Evolutionary conservation across 2,888 invertebrate species (phyloP), one percentile per base, ranked within the genome.

Genomic region (Mythimna lalbum): DNA sequence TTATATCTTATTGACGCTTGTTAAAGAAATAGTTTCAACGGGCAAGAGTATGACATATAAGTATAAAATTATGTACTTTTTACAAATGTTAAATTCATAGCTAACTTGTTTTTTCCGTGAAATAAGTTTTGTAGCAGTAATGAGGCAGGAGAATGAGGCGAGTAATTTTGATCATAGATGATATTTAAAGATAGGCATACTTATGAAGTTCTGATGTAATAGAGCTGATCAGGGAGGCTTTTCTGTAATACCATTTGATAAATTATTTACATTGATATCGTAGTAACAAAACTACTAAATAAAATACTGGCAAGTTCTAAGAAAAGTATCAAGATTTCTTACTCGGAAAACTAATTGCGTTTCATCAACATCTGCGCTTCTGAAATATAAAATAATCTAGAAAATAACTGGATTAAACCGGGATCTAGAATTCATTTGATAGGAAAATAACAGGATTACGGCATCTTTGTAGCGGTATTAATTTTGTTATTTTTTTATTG

Each of bases 1-100:
- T 74, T 77, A 65, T 81, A 68, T 63, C 43, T 71, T 73, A 78
- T 75, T 78, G 74, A 64, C 50, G 72, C 59, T 64, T 60, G 67
- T 78, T 71, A 62, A 63, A 76, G 63, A 74, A 84, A 78, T 72
- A 17, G 72, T 56, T 66, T 62, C 19, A 57, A 62, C 57, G n/a
- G 50, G 23, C 56, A 60, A 19, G 62, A 67, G 49, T 57, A 77
- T 57, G 60, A 64, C 52, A 39, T 52, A 50, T 68, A 64, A 52
- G 50, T 59, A 59, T 33, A 57, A 56, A 65, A 68, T 67, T 39
- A 78, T 53, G 55, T 55, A 62, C 12, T 62, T 73, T 67, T 78
- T 81, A 52, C 49, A 72, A 81, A 81, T 72, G 66, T 72, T 66
- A 73, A 31, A 78, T 78, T 78, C 67, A 43, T 56, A 23, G 5